These are phyloP conservation scores for Struthio camelus DNA, from an alignment of 2,113 vertebrate genomes.

Conservation along the genomic window DNA sequence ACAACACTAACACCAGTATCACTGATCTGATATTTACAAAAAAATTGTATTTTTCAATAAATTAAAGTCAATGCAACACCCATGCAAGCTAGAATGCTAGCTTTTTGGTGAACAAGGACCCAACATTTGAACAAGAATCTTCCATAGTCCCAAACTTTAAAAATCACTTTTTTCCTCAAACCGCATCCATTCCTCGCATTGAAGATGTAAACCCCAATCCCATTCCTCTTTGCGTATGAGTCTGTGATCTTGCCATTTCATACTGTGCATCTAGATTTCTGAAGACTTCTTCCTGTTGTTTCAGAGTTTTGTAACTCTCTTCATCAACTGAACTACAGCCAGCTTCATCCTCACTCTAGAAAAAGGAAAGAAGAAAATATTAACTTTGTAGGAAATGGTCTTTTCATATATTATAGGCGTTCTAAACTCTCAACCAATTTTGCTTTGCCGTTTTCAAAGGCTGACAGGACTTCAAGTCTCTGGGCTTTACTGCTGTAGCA, in stretches of 20 bases:
- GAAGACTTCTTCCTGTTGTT: constrained; percentile 98
- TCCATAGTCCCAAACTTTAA: constrained; percentile 72
- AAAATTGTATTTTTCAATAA: constrained; percentile 89
- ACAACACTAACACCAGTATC: constrained; percentile 89
- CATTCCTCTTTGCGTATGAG: constrained; percentile 97
- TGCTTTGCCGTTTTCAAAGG: background rate
- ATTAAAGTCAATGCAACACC: constrained; percentile 95
- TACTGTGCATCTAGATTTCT: constrained; percentile 97
- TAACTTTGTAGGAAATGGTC: background rate
- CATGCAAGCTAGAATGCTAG: constrained; percentile 92
- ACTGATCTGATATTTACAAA: constrained; percentile 91
- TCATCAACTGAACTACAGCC: constrained; percentile 86
- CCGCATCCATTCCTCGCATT: constrained; percentile 93
- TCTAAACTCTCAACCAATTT: background rate
- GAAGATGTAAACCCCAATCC: constrained; percentile 97
- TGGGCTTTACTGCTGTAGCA: background rate
- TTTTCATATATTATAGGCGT: background rate
- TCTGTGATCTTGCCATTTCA: constrained; percentile 97
- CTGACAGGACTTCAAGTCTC: background rate
- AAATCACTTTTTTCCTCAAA: constrained; percentile 75
- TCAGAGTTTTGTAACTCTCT: constrained; percentile 93
- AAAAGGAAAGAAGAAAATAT: constrained; percentile 19
- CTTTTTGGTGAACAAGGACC: constrained; percentile 88
- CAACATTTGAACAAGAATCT: constrained; percentile 79
- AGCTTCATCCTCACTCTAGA: constrained; percentile 88